phyloP scores from a whole-genome alignment of 1,140 invertebrate genomes.

The Melitaea cinxia region DNA sequence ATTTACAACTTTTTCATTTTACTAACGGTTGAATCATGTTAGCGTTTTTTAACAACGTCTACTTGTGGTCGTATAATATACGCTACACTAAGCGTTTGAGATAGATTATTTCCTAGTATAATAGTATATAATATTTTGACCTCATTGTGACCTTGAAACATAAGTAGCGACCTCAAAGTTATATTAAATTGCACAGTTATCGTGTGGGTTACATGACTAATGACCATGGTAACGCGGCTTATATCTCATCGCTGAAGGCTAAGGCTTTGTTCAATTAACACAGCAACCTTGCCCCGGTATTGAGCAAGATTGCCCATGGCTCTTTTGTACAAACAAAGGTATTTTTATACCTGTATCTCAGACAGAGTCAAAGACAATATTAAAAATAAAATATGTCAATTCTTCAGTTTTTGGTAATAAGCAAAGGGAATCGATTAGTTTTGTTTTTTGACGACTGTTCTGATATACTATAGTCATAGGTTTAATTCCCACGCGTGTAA shows the following conservation, averaged over 20 bases:
- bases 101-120: slow-evolving; percentile 26
- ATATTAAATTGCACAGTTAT: slow-evolving; percentile 39
- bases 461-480: no score
- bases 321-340: slow-evolving; percentile 26
- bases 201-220: slow-evolving; percentile 55
- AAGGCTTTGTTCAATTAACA: slow-evolving; percentile 49
- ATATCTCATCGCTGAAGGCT: slow-evolving; percentile 42
- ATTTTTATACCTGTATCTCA: slow-evolving; percentile 10
- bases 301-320: slow-evolving; percentile 18
- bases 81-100: not conserved
- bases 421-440: no score
- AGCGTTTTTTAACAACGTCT: slow-evolving; percentile 16
- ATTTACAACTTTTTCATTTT: slow-evolving; percentile 22
- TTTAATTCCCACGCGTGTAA: no score
- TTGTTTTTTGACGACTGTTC: no score
- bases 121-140: slow-evolving; percentile 33
- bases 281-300: slow-evolving; percentile 26
- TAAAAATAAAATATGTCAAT: no score
- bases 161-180: slow-evolving; percentile 32
- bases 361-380: no score
- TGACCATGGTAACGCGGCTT: slow-evolving; percentile 42
- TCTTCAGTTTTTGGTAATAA: no score
- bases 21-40: slow-evolving; percentile 22
- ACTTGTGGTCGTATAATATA: not conserved
- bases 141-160: slow-evolving; percentile 29